Evolutionary conservation across 1,140 invertebrate species (phyloP).

Genomic region (Drosophila sulfurigaster): DNA sequence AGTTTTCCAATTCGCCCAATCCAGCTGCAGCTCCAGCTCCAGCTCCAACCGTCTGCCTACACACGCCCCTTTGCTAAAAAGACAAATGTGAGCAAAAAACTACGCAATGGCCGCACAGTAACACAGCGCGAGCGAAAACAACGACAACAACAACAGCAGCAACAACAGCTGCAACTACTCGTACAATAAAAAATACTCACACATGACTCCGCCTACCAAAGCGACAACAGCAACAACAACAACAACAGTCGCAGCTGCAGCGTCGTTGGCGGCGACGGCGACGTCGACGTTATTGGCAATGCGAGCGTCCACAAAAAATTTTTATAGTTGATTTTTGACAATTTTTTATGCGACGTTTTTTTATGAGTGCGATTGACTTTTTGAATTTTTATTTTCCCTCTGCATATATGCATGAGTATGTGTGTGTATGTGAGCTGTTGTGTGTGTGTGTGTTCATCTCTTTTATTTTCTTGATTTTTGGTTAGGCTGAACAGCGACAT

Average conservation of each 20-base stretch:
- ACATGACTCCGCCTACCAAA: slow-evolving; percentile 77
- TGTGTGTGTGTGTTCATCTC: slow-evolving; percentile 8
- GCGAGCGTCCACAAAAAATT: slow-evolving; percentile 43
- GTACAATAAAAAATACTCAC: slow-evolving; percentile 55
- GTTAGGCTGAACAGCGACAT: slow-evolving; percentile 40
- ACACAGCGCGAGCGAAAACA: slow-evolving; percentile 22
- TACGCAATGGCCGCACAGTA: slow-evolving; percentile 74
- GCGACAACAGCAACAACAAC: slow-evolving; percentile 26
- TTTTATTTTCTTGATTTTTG: slow-evolving; percentile 50
- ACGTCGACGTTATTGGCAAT: slow-evolving; percentile 27
- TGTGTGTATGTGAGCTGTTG: slow-evolving; percentile 7
- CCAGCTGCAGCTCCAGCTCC: slow-evolving; percentile 48
- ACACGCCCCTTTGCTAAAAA: slow-evolving; percentile 79
- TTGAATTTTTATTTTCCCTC: slow-evolving; percentile 69
- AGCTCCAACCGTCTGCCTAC: slow-evolving; percentile 65
- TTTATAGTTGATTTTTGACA: slow-evolving; percentile 80
- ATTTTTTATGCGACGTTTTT: slow-evolving; percentile 48
- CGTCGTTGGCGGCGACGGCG: slow-evolving; percentile 17
- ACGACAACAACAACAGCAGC: slow-evolving; percentile 30
- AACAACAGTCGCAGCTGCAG: slow-evolving; percentile 13
- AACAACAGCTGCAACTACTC: slow-evolving; percentile 7
- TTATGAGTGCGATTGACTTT: slow-evolving; percentile 55
- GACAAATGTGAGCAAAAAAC: slow-evolving; percentile 75
- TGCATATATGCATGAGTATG: slow-evolving; percentile 27
- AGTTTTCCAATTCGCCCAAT: slow-evolving; percentile 58